These are phyloP conservation scores for Saxicola maurus DNA, from an alignment of 2,797 vertebrate genomes.

Conservation along the genomic window DNA sequence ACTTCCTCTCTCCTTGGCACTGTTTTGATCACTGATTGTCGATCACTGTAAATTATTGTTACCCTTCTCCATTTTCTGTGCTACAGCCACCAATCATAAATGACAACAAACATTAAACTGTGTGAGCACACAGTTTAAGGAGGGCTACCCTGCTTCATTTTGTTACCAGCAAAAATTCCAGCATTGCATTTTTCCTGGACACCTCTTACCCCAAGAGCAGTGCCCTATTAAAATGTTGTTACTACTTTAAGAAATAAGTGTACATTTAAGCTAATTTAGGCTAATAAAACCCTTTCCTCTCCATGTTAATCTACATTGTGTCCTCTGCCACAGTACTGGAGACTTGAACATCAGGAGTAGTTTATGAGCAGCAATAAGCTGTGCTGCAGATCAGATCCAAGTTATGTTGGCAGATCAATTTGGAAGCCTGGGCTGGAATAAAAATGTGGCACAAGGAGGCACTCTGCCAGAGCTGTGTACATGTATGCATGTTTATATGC, in stretches of 20 bases:
- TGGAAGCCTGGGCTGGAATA: not conserved
- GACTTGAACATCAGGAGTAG: not conserved
- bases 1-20: not conserved
- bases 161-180: not conserved
- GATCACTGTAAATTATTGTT: not conserved
- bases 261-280: not conserved
- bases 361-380: not conserved
- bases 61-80: not conserved
- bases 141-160: not conserved
- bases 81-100: not conserved
- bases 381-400: not conserved
- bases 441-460: not conserved
- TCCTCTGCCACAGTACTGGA: not conserved
- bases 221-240: not conserved
- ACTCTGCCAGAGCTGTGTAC: accelerated
- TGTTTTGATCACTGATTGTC: not conserved
- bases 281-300: not conserved
- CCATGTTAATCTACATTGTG: accelerated
- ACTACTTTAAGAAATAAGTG: not conserved
- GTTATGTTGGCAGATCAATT: not conserved
- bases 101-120: not conserved
- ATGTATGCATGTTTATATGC: accelerated
- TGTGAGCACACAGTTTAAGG: accelerated
- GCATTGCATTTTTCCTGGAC: not conserved
- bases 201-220: not conserved